Conservation (phyloP, 1,140 invertebrate species). For the Atta cephalotes region DNA sequence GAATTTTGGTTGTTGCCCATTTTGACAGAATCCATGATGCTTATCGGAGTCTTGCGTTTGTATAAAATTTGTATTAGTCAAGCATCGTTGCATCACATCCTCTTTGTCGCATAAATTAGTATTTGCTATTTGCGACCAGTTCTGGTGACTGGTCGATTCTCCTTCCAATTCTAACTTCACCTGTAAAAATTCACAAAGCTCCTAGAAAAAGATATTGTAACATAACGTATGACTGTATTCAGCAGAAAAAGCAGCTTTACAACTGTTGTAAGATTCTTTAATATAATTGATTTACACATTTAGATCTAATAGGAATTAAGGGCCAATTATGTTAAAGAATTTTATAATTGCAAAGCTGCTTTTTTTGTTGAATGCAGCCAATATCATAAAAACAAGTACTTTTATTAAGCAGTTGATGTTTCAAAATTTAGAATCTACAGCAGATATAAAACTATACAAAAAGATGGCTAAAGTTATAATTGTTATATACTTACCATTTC, state of each 20-base stretch:
- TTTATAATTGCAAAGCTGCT: no score
- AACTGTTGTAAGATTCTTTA: no score
- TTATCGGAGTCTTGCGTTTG: conserved; percentile 73
- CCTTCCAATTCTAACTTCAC: conserved; percentile 84
- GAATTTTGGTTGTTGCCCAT: conserved; percentile 81
- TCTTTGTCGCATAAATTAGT: conserved; percentile 80
- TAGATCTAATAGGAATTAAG: no score
- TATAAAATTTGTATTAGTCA: conserved; percentile 74
- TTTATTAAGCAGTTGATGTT: not conserved
- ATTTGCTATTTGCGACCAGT: conserved; percentile 81
- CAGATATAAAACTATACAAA: not conserved
- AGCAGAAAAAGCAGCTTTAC: no score
- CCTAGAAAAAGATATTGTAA: not conserved
- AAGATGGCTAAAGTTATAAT: not conserved
- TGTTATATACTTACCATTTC: conserved; percentile 81
- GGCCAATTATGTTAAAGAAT: no score
- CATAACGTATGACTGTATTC: not conserved
- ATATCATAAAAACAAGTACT: not conserved
- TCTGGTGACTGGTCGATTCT: conserved; percentile 80
- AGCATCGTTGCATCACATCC: conserved; percentile 78
- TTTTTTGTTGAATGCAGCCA: not conserved
- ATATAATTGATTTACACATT: no score
- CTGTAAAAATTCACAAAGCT: conserved; percentile 70
- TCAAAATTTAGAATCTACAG: not conserved
- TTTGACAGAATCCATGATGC: conserved; percentile 67